Base-by-base conservation (phyloP, 2,797 vertebrate genomes). In the Sebastes cheni region DNA sequence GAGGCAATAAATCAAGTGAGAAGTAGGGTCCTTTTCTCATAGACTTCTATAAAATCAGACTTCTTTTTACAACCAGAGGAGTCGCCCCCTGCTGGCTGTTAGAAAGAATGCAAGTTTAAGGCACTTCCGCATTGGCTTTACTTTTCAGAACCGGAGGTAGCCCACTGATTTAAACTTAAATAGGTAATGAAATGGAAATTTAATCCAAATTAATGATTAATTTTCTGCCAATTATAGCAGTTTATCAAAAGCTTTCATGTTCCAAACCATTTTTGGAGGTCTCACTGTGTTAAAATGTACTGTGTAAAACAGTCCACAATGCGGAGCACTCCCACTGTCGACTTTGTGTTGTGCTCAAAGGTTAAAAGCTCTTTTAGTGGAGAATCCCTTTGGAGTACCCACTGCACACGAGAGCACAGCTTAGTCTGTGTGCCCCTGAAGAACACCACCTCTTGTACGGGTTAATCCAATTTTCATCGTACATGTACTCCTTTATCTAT, bases 291-390 rank as follows among this genome's bases (percentile, higher is more conserved):
- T 75, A 3, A 80, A 82, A 75, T 52, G 6, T 29, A 66, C 25
- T 34, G 3, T 39, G n/a, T 39, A n/a, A 77, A 72, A 55, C 5
- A 18, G 8, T 46, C 36, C 42, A 79, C 11, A 42, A 14, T 42
- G 46, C 25, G 12, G 50, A 72, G 66, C 27, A 22, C 54, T 81
- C 68, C 71, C 74, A 36, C 30, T 11, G 42, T n/a, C 65, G 67
- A 81, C 20, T 81, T 66, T 70, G 52, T 83, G 68, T 68, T 66
- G 60, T 65, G 29, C 75, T 88, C 54, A 75, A 67, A 91, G 85
- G 86, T 89, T 88, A 82, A 89, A 88, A 87, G 82, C 86, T 87
- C 56, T 83, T 87, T 84, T 46, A 82, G 68, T 78, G 32, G 29
- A 83, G 82, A 54, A 85, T 79, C 69, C 46, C 77, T 79, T 76